Conservation (phyloP, 2,888 invertebrate species). For the Perizoma flavofasciatum region DNA sequence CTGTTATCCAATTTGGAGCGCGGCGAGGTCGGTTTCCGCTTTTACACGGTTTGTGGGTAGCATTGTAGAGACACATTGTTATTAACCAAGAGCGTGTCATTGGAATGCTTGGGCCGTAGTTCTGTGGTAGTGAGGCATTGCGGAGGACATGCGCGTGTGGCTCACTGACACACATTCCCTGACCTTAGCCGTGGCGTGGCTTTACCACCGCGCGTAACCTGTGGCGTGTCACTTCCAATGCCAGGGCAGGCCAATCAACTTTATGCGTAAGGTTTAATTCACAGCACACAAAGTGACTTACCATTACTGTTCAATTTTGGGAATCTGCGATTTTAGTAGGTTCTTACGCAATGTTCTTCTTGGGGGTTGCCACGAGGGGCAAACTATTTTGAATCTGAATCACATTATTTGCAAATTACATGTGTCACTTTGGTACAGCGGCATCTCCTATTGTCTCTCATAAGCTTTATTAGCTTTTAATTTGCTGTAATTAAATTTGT, state of each 20-base stretch:
- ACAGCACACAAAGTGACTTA: too few species aligned
- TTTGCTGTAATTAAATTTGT: too few species aligned
- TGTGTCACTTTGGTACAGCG: too few species aligned
- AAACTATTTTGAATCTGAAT: too few species aligned
- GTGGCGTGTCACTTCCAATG: conserved; percentile 24
- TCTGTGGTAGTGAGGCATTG: conserved; percentile 20
- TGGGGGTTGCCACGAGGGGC: too few species aligned
- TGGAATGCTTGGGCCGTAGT: conserved; percentile 55
- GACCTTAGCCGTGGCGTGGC: conserved; percentile 47
- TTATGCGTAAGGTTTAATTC: conserved; percentile 6
- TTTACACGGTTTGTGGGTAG: conserved; percentile 79
- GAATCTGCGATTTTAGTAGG: conserved; percentile 6
- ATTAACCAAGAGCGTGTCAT: conserved; percentile 68
- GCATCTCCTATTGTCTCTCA: too few species aligned
- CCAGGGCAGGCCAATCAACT: conserved; percentile 20
- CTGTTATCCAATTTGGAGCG: conserved; percentile 82
- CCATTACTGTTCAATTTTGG: conserved; percentile 8
- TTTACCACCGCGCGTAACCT: conserved; percentile 30
- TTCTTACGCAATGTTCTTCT: too few species aligned
- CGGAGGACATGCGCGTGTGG: conserved; percentile 67
- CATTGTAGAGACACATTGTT: conserved; percentile 65
- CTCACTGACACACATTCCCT: conserved; percentile 69
- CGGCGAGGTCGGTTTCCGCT: conserved; percentile 77
- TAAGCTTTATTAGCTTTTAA: too few species aligned
- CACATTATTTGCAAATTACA: too few species aligned